These are phyloP conservation scores for Dreissena polymorpha DNA, from an alignment of 1,140 invertebrate species.

Conservation along the genomic window DNA sequence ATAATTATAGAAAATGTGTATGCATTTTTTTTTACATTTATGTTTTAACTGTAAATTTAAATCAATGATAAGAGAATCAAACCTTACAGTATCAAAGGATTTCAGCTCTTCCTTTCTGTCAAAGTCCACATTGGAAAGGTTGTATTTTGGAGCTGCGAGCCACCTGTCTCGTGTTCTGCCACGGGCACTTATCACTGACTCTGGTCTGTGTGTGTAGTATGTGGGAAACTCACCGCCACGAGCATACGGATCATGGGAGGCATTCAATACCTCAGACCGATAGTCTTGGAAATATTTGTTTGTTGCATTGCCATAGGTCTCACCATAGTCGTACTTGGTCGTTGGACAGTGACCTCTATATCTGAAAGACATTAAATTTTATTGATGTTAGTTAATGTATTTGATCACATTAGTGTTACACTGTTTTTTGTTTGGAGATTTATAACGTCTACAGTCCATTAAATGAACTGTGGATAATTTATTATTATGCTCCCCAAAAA, in stretches of 20 bases:
- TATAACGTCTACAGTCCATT: not conserved
- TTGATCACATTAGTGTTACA: not conserved
- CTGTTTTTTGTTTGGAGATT: not conserved
- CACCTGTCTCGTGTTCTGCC: constrained; percentile 74
- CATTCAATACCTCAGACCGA: constrained; percentile 74
- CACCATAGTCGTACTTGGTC: constrained; percentile 79
- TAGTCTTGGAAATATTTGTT: constrained; percentile 80
- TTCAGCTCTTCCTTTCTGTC: constrained; percentile 76
- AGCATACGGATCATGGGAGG: constrained; percentile 74
- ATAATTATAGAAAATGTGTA: not conserved
- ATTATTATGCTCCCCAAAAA: no score
- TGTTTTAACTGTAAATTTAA: not conserved
- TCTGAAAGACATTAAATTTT: constrained; percentile 60
- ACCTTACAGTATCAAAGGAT: constrained; percentile 72
- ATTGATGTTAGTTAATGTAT: not conserved
- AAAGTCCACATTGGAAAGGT: constrained; percentile 77
- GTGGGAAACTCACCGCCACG: constrained; percentile 78
- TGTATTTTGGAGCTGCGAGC: constrained; percentile 74
- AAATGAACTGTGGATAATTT: not conserved
- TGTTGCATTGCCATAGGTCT: constrained; percentile 79
- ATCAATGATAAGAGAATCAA: not conserved
- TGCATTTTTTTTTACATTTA: not conserved
- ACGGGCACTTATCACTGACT: constrained; percentile 76
- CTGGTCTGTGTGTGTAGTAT: constrained; percentile 77
- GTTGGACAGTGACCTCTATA: constrained; percentile 80